Evolutionary conservation across 37 sponge, comb jelly and placozoan species (phyloP), one percentile per base, ranked within the genome.

Genomic region (Chondrosia reniformis): DNA sequence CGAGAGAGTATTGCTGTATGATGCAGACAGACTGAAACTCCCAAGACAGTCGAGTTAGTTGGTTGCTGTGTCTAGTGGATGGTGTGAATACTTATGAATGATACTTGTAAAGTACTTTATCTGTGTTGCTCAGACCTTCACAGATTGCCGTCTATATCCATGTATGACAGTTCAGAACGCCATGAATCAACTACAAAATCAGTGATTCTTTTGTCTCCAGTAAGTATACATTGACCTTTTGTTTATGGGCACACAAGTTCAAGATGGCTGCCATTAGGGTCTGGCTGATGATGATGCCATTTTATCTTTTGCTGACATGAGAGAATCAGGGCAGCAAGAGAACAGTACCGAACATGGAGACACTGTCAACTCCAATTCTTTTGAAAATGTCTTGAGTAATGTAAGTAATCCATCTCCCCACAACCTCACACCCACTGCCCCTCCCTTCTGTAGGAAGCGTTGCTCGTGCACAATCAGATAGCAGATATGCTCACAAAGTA

Each of bases 321-420:
- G 67, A 19, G 67, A 31, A 5, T 40, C 22, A 31, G 39, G 6
- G 5, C 33, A 6, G 5, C 9, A 36, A 66, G 33, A 5, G 67
- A 40, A 66, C 39, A 40, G 17, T 40, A 62, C 27, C 67, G 39
- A 66, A 21, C 67, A 66, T 62, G 38, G 67, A 66, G 67, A 40
- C 40, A 5, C 40, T 66, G 5, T 30, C 67, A 5, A 66, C 32
- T 36, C 39, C 36, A 36, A 21, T 36, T 10, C 6, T 40, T 3
- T 36, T 10, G 40, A 4, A 25, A 8, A 12, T 12, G 63, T 22
- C 8, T 28, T 62, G 25, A 62, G 38, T 19, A 37, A 13, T 59
- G 9, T 59, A 7, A 30, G 61, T 59, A 59, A 49, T 59, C 28
- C n/a, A n/a, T n/a, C n/a, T n/a, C n/a, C n/a, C n/a, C n/a, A 13